Percentiles rank a stretch among this genome's conserved stretches.
Conservation (phyloP, 2,888 invertebrate species). For the Tromatobia lineatoria region DNA sequence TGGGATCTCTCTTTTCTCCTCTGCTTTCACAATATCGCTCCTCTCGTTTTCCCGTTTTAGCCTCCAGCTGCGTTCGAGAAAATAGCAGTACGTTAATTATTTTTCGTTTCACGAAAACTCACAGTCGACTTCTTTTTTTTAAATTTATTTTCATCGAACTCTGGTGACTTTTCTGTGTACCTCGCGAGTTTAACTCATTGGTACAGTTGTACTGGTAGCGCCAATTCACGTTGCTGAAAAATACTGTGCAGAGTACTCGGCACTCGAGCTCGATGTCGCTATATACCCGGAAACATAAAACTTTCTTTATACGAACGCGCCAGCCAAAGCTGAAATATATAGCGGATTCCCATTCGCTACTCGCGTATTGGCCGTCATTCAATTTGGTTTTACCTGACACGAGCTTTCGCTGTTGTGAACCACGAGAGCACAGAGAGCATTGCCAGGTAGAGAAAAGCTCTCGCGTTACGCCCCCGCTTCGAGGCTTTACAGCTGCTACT, state of each 20-base stretch:
- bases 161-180: not conserved
- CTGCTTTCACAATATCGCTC: not conserved
- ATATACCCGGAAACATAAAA: slow-evolving; percentile 49
- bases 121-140: slow-evolving; percentile 16
- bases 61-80: not conserved
- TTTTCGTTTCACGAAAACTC: slow-evolving; percentile 36
- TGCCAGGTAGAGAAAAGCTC: slow-evolving; percentile 44
- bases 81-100: slow-evolving; percentile 44
- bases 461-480: slow-evolving; percentile 50
- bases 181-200: slow-evolving; percentile 9
- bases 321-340: slow-evolving; percentile 20
- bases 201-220: slow-evolving; percentile 2
- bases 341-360: slow-evolving; percentile 58
- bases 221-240: slow-evolving; percentile 25
- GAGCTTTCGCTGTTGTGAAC: slow-evolving; percentile 31
- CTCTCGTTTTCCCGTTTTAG: slow-evolving; percentile 4
- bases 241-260: slow-evolving; percentile 25
- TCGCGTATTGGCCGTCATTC: slow-evolving; percentile 68
- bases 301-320: slow-evolving; percentile 52
- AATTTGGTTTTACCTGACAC: slow-evolving; percentile 70
- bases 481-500: slow-evolving; percentile 57
- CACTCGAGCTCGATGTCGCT: slow-evolving; percentile 32
- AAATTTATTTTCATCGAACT: slow-evolving; percentile 17
- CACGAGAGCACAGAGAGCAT: slow-evolving; percentile 48
- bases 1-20: not conserved